Evolutionary conservation across 2,113 vertebrate genomes (phyloP).

Genomic region (Mellivora capensis): DNA sequence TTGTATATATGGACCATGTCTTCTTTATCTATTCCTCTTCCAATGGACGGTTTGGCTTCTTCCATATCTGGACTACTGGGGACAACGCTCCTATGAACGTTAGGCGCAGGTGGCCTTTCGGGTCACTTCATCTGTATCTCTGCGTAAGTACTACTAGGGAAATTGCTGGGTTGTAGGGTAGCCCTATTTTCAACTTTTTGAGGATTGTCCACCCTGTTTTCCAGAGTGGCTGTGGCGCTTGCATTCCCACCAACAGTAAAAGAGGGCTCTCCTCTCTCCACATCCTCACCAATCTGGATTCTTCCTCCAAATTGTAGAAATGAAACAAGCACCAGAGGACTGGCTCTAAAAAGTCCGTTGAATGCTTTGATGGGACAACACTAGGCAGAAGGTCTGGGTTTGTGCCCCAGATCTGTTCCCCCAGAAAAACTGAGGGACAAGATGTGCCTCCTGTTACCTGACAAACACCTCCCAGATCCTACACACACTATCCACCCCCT

Average conservation of each 20-base stretch:
- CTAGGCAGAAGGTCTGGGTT: no score
- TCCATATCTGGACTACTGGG: neutral
- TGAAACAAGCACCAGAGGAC: no score
- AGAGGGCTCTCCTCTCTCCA: neutral
- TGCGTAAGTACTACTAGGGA: neutral
- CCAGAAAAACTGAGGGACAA: neutral
- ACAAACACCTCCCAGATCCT: neutral
- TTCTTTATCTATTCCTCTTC: neutral
- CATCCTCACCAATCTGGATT: neutral
- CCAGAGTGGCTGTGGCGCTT: neutral
- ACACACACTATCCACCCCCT: neutral
- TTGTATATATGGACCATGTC: neutral
- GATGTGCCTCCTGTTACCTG: neutral
- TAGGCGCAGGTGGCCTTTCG: neutral
- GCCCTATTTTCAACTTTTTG: neutral
- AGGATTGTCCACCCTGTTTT: neutral
- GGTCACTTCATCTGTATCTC: neutral
- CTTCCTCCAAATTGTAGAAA: neutral
- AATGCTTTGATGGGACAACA: no score
- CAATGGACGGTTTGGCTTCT: rapidly evolving
- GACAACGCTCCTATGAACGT: neutral
- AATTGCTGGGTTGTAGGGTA: neutral
- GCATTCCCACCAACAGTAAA: neutral
- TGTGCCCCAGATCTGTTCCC: rapidly evolving
- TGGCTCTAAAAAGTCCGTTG: rapidly evolving